Evolutionary conservation across 1,140 invertebrate genomes (phyloP).

Genomic region (Pristionchus pacificus): DNA sequence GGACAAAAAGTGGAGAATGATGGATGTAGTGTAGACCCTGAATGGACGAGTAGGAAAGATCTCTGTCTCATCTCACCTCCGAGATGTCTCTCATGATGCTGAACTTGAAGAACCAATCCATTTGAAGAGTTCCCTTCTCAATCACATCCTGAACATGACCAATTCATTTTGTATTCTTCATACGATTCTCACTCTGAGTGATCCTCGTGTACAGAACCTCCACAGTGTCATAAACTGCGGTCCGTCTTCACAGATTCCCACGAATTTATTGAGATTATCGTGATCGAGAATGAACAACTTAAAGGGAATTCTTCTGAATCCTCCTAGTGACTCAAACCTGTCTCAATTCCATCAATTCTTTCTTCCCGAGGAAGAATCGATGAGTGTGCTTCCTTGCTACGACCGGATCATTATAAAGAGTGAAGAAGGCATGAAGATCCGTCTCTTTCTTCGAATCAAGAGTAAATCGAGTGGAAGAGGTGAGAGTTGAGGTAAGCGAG

Average conservation of each 20-base stretch:
- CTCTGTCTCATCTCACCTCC: not conserved
- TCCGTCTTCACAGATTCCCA: slow-evolving; percentile 75
- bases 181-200: slow-evolving; percentile 65
- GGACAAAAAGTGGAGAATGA: slow-evolving; percentile 20
- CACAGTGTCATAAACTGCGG: slow-evolving; percentile 69
- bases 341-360: slow-evolving; percentile 8
- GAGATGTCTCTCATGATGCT: slow-evolving; percentile 79
- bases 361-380: slow-evolving; percentile 3
- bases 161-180: not conserved
- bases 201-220: slow-evolving; percentile 76
- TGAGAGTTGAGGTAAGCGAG: slow-evolving; percentile 12
- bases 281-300: too few species aligned
- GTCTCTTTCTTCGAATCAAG: slow-evolving; percentile 21
- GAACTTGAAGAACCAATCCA: slow-evolving; percentile 88
- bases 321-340: too few species aligned
- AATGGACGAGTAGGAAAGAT: too few species aligned
- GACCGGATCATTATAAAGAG: slow-evolving; percentile 20
- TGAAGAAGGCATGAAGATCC: slow-evolving; percentile 13
- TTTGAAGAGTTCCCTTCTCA: slow-evolving; percentile 81
- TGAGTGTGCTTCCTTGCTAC: slow-evolving; percentile 17
- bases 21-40: slow-evolving; percentile 60
- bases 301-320: too few species aligned
- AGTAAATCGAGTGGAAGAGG: slow-evolving; percentile 24
- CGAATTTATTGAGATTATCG: slow-evolving; percentile 79
- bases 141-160: slow-evolving; percentile 78